phyloP scores from a whole-genome alignment of 2,113 vertebrate species.

The Noturus placidus region DNA sequence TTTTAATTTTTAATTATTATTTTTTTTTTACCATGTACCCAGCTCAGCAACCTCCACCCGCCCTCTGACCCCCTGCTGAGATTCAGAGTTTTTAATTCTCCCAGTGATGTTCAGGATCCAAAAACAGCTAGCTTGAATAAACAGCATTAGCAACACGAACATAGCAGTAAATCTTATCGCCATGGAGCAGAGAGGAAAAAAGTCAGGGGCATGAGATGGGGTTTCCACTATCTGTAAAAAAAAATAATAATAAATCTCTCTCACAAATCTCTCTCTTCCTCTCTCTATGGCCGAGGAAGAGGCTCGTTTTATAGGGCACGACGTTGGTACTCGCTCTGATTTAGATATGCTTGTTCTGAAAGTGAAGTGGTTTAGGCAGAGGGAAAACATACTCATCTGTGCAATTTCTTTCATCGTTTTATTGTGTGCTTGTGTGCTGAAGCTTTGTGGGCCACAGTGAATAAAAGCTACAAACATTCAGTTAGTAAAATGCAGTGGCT shows the following conservation, averaged over 20 bases:
- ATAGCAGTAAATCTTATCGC: constrained; percentile 75
- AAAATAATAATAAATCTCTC: too few species aligned
- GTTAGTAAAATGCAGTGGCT: not conserved
- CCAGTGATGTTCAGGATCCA: constrained; percentile 65
- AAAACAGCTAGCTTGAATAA: constrained; percentile 73
- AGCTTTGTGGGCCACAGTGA: not conserved
- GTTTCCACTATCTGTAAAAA: not conserved
- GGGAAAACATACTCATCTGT: not conserved
- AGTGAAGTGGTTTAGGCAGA: constrained; percentile 34
- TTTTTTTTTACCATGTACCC: not conserved
- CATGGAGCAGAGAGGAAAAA: constrained; percentile 62
- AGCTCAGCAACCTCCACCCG: not conserved
- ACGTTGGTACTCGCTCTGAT: constrained; percentile 36
- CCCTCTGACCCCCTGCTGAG: constrained; percentile 62
- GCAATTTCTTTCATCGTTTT: not conserved
- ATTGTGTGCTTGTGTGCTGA: not conserved
- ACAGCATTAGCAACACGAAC: constrained; percentile 73
- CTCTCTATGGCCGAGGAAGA: not conserved
- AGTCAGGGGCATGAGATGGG: constrained; percentile 53
- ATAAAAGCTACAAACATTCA: not conserved
- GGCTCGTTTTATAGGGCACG: constrained; percentile 18
- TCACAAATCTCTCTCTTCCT: not conserved
- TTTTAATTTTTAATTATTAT: too few species aligned
- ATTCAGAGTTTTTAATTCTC: constrained; percentile 68
- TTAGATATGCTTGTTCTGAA: constrained; percentile 31